Evolutionary conservation across 2,113 vertebrate genomes (phyloP).

Genomic region (Oncorhynchus clarkii): DNA sequence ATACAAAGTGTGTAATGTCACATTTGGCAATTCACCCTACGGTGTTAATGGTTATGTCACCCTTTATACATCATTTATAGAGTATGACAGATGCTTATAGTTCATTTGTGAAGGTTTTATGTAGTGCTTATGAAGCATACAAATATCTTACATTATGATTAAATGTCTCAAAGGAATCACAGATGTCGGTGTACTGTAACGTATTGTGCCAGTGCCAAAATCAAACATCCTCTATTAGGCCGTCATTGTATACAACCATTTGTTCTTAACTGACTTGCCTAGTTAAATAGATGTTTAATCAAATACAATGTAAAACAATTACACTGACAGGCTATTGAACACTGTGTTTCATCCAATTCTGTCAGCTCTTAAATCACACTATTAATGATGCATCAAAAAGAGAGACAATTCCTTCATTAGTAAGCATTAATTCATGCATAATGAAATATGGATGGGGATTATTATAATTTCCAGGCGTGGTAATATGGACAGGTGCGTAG

Average conservation of each 20-base stretch:
- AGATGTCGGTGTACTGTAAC: not conserved
- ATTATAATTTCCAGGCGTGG: conserved; percentile 55
- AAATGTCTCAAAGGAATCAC: not conserved
- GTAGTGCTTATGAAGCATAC: no score
- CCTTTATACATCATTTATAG: no score
- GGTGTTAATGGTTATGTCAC: no score
- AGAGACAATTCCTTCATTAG: conserved; percentile 57
- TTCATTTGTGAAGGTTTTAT: no score
- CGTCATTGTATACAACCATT: no score
- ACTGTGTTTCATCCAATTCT: conserved; percentile 50
- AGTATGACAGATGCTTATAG: no score
- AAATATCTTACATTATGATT: no score
- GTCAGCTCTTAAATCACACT: conserved; percentile 32
- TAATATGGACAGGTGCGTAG: conserved; percentile 30
- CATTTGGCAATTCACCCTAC: no score
- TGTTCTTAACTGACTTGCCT: no score
- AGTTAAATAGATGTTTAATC: no score
- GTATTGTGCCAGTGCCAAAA: conserved; percentile 26
- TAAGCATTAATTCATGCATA: conserved; percentile 57
- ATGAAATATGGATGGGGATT: conserved; percentile 60
- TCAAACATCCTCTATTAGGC: conserved; percentile 14
- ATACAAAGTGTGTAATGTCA: no score
- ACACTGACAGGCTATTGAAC: conserved; percentile 37
- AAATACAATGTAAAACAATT: not conserved
- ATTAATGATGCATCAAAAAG: conserved; percentile 57